A percentile compares a stretch with the other conserved stretches of the same genome.
Conservation (phyloP, 1,140 invertebrate species). For the Polypedilum vanderplanki region DNA sequence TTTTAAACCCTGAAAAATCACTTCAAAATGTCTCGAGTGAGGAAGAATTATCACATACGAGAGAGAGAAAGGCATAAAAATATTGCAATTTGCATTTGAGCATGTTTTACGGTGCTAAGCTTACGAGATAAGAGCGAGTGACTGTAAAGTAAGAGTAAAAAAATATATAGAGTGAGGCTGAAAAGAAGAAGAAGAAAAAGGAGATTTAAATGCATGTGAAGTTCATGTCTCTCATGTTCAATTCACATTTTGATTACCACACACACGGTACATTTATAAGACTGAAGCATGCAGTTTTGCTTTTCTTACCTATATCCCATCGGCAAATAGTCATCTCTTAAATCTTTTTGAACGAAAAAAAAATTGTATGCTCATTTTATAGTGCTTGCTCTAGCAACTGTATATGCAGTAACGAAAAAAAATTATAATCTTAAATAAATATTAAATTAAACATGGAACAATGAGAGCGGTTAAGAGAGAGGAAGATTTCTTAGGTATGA, state of each 20-base stretch:
- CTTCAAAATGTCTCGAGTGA: no score
- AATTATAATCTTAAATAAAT: conserved; percentile 28
- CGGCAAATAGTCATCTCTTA: conserved; percentile 28
- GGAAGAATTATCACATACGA: background rate
- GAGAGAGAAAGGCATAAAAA: background rate
- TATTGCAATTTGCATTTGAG: background rate
- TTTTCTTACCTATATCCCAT: background rate
- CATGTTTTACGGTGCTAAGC: conserved; percentile 10
- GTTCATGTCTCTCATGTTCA: conserved; percentile 24
- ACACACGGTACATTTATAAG: background rate
- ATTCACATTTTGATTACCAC: conserved; percentile 21
- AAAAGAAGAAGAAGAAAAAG: conserved; percentile 17
- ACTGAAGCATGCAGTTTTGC: background rate
- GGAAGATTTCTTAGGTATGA: conserved; percentile 7
- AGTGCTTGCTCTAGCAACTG: background rate
- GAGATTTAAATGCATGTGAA: conserved; percentile 21
- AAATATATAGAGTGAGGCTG: background rate
- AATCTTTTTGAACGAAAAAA: conserved; percentile 23
- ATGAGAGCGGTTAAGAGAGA: background rate
- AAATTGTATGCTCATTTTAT: conserved; percentile 3
- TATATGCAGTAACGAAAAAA: background rate
- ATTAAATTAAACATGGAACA: conserved; percentile 26
- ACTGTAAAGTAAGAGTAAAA: background rate
- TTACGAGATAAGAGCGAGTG: no score
- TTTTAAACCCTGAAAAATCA: no score